Conservation (phyloP, 2,888 invertebrate genomes). For the Aspidiotus rigidus region DNA sequence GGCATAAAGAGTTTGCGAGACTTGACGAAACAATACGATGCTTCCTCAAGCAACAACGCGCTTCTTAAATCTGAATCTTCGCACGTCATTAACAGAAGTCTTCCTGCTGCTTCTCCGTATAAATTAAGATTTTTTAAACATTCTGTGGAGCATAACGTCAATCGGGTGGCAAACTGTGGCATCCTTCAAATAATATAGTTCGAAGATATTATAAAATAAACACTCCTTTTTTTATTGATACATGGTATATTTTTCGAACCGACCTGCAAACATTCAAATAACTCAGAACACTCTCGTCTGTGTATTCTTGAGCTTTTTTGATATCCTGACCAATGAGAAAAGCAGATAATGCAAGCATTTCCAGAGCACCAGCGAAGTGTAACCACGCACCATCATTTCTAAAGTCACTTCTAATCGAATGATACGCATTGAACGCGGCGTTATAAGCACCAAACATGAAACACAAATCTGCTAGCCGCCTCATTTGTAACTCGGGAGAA, state of each 20-base stretch:
- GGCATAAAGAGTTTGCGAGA: conserved; percentile 61
- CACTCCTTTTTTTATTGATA: neutral
- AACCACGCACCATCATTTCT: conserved; percentile 95
- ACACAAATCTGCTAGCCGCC: conserved; percentile 88
- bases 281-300: conserved; percentile 88
- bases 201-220: neutral
- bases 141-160: conserved; percentile 79
- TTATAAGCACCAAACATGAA: conserved; percentile 93
- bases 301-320: conserved; percentile 73
- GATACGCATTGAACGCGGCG: conserved; percentile 85
- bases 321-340: conserved; percentile 72
- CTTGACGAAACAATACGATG: conserved; percentile 78
- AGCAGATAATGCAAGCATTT: conserved; percentile 89
- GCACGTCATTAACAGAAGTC: conserved; percentile 87
- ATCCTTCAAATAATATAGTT: conserved; percentile 49
- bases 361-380: conserved; percentile 90
- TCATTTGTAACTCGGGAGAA: conserved; percentile 82
- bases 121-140: conserved; percentile 68
- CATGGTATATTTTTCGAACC: conserved; percentile 38
- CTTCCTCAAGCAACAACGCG: conserved; percentile 88
- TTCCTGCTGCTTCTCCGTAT: conserved; percentile 88
- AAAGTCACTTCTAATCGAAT: conserved; percentile 94
- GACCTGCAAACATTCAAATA: conserved; percentile 85
- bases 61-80: conserved; percentile 95
- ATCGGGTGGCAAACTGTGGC: conserved; percentile 84